A percentile compares a stretch with the other conserved stretches of the same genome.
These are phyloP conservation scores for Gerris lacustris DNA, from an alignment of 2,888 invertebrate species.

Conservation along the genomic window DNA sequence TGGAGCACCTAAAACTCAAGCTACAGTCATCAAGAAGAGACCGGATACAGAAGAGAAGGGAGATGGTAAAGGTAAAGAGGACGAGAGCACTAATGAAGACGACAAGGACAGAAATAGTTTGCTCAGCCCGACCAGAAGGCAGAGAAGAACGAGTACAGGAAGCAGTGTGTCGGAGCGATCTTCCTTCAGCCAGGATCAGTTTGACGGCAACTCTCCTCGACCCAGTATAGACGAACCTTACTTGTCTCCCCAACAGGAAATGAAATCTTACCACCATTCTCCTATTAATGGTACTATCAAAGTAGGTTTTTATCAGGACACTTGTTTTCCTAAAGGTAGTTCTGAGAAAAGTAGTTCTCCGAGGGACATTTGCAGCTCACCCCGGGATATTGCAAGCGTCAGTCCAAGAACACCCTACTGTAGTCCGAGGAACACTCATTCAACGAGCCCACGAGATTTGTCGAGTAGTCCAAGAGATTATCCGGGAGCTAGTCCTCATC, in stretches of 20 bases:
- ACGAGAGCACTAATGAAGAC: conserved; percentile 24
- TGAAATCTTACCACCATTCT: conserved; percentile 45
- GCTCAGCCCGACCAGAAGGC: conserved; percentile 41
- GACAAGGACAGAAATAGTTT: conserved; percentile 29
- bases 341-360: conserved; percentile 53
- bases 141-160: conserved; percentile 62
- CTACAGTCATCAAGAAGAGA: conserved; percentile 44
- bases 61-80: conserved; percentile 26
- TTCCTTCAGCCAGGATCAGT: conserved; percentile 53
- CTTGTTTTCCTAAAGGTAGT: conserved; percentile 44
- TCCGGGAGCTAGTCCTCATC: conserved; percentile 56
- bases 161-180: conserved; percentile 68
- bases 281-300: conserved; percentile 69
- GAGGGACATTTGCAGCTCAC: conserved; percentile 25
- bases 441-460: conserved; percentile 8
- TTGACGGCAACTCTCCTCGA: conserved; percentile 33
- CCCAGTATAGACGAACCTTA: conserved; percentile 42
- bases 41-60: conserved; percentile 29
- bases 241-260: conserved; percentile 48
- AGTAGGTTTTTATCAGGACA: conserved; percentile 81
- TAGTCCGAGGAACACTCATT: conserved; percentile 16
- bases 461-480: conserved; percentile 24
- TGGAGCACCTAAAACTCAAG: conserved; percentile 63
- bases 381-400: conserved; percentile 27
- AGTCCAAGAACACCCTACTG: conserved; percentile 24